Evolutionary conservation across 2,888 invertebrate genomes (phyloP), one percentile per base, ranked within the genome.

Genomic region (Andrena camellia): DNA sequence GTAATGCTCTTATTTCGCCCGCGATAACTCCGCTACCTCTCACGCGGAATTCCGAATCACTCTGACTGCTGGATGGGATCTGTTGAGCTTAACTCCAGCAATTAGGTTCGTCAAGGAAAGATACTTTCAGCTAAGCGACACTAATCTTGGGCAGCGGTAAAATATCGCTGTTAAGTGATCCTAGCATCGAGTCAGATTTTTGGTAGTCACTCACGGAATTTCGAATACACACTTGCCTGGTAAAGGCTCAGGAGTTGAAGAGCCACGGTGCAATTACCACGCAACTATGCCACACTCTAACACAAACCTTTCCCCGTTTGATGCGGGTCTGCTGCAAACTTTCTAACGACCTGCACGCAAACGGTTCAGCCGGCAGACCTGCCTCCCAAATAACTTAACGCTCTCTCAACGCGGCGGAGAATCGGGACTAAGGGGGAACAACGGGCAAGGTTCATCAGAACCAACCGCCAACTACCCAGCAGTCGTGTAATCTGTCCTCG

Each of bases 401-500:
- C 50, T 29, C 50, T 42, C 42, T 42, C 42, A 42, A 42, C 42
- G 42, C 50, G 66, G 1, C n/a, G 20, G 35, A 2, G 4, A 42
- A 23, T 23, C 50, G 52, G 23, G 31, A 78, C n/a, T 50, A 63
- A 64, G 26, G 54, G n/a, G 23, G 23, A 20, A 35, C 72, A 17
- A 8, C 42, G 60, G 13, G 33, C 42, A 54, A 31, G 31, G 63
- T 71, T 77, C 73, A 29, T 83, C 67, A 69, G 73, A 78, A 81
- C 66, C 76, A 54, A 77, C 74, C 78, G 59, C 77, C 29, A 63
- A 57, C 59, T 57, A 69, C 31, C 59, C 67, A 13, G 31, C 50
- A 59, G 60, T 63, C 68, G 82, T 80, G 75, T 86, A 87, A 87
- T 85, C 79, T 84, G 71, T 82, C 69, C 72, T 63, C 72, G 6